Evolutionary conservation across 2,888 invertebrate genomes (phyloP), one percentile per base, ranked within the genome.

Genomic region (Nomada ferruginata): DNA sequence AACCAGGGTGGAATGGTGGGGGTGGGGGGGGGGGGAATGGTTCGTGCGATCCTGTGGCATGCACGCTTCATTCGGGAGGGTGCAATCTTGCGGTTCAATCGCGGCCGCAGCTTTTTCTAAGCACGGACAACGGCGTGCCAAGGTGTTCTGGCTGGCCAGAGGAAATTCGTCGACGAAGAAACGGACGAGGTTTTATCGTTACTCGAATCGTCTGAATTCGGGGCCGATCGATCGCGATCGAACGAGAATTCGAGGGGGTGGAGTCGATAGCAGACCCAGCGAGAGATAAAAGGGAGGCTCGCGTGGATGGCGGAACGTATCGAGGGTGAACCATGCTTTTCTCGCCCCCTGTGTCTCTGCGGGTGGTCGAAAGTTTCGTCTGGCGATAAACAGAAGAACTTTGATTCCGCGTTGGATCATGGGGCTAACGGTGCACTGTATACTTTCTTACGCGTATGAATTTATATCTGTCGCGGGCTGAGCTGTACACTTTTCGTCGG

Each of bases 11-110:
- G 42, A 42, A 36, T 20, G 53, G 36, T 60, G 20, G 20, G 20
- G 20, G 20, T 20, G 47, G 26, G 60, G 26, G 60, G 47, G 26
- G 60, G 26, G 60, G 61, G 70, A 66, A 68, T 44, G 68, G 68
- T 78, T 78, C 74, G 47, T 52, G 82, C 76, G 75, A 87, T 84
- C 82, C 20, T 72, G 60, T 77, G 60, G 79, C 87, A 84, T 83
- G 87, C 87, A 87, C 76, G 74, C 66, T 80, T 84, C 88, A 68
- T 83, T 82, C 79, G 68, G 73, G 70, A 59, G 79, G 79, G 79
- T 82, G 85, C 80, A 88, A 87, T 87, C 87, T 87, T 69, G 86
- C 79, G 82, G 83, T 74, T 65, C 86, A 74, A 87, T 87, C 88
- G 87, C 76, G 82, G 61, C 64, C 82, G 44, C 53, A 63, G 72